Evolutionary conservation across 2,888 invertebrate species (phyloP).

Genomic region (Epsilonema sp.): DNA sequence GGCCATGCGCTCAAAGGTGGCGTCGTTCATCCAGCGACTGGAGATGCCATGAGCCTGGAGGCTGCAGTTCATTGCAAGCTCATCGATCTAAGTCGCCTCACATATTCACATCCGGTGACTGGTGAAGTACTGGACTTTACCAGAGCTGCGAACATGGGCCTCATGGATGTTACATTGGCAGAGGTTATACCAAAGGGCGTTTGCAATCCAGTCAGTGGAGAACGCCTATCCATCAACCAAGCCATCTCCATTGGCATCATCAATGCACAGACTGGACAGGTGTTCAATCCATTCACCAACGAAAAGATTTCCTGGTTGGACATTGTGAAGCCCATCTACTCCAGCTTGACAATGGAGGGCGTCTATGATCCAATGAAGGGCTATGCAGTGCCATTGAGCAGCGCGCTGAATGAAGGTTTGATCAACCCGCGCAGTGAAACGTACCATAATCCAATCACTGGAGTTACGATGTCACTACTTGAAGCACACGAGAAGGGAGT

Average conservation of each 20-base stretch:
- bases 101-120: constrained; percentile 4
- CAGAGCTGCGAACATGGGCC: constrained; percentile 7
- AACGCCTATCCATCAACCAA: constrained; percentile 10
- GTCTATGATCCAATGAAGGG: constrained; percentile 8
- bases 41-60: constrained; percentile 52
- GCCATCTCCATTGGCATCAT: constrained; percentile 57
- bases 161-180: constrained; percentile 5
- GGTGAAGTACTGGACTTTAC: not conserved
- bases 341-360: constrained; percentile 3
- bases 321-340: constrained; percentile 6
- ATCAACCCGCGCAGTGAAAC: constrained; percentile 51
- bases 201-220: constrained; percentile 6
- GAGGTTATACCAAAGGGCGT: constrained; percentile 7
- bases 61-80: constrained; percentile 59
- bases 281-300: constrained; percentile 51
- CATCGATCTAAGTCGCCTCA: constrained; percentile 39
- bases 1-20: constrained; percentile 47
- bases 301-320: constrained; percentile 30
- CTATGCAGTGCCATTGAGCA: constrained; percentile 15
- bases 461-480: constrained; percentile 52
- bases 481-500: constrained; percentile 55
- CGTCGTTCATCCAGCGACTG: constrained; percentile 46
- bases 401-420: constrained; percentile 53
- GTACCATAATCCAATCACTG: constrained; percentile 51
- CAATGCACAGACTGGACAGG: constrained; percentile 54